Base-by-base conservation (phyloP, 2,113 vertebrate species). In the Puffinus mauretanicus region DNA sequence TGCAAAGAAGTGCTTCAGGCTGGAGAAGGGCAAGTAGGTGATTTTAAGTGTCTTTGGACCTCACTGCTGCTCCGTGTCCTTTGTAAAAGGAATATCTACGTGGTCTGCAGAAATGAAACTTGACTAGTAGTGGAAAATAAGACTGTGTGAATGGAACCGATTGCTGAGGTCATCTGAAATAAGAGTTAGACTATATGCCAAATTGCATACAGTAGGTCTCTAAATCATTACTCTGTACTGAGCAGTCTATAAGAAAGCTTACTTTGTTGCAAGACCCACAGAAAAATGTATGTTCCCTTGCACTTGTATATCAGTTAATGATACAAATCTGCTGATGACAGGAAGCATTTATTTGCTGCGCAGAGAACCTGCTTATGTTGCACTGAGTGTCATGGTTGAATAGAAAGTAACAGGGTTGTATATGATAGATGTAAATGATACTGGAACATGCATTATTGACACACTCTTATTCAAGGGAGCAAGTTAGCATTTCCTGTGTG, bases 401-500 rank as follows among this genome's bases (percentile, higher is more conserved):
- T 26, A 10, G 49, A 13, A 61, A 29, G 78, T 17, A 26, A 32
- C 30, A 46, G 82, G 36, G 2, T 6, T 12, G 49, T 76, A 6
- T 36, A 1, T 40, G 25, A 9, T 3, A 29, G 51, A 38, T 87
- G 67, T 27, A 40, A 72, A 46, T 38, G 25, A 26, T 46, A 29
- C 47, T 52, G 71, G 61, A 38, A 69, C 2, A 1, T 38, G 22
- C 36, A 3, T 78, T 91, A 78, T n/a, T 47, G 66, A 47, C n/a
- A 2, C 1, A 2, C 20, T 25, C 2, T 15, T 40, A 6, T 10
- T 70, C 13, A 34, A 58, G 80, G 34, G 27, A 62, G 9, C n/a
- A 40, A 1, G 1, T 8, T 47, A 30, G 3, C 9, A 0, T 57
- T 62, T 60, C n/a, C 55, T 58, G 6, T 8, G 8, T 49, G 10